Percentiles rank a stretch among this genome's conserved stretches.
These are phyloP conservation scores for Plemyria rubiginata DNA, from an alignment of 2,888 invertebrate genomes.

Conservation along the genomic window DNA sequence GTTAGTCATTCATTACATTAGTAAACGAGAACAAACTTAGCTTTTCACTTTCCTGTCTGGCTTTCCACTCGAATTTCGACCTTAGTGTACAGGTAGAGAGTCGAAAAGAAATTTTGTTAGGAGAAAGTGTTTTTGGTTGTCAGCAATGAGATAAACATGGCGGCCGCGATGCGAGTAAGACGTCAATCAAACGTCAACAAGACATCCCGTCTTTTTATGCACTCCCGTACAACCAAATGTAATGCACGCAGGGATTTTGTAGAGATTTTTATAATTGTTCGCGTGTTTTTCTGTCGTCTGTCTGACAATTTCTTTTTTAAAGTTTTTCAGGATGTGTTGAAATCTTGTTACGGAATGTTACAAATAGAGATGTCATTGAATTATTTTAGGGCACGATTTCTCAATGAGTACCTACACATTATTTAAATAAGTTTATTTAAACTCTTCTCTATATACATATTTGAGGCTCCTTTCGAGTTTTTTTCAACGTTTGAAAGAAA, in stretches of 20 bases:
- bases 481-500: too few relatives aligned
- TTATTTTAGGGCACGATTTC: too few relatives aligned
- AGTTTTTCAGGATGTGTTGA: constrained; percentile 50
- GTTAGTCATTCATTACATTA: constrained; percentile 84
- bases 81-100: constrained; percentile 36
- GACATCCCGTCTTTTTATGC: constrained; percentile 74
- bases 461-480: too few relatives aligned
- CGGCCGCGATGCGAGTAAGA: constrained; percentile 77
- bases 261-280: constrained; percentile 51
- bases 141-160: constrained; percentile 80
- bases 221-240: constrained; percentile 70
- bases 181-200: constrained; percentile 82
- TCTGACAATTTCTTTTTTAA: constrained; percentile 44
- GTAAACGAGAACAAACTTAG: constrained; percentile 63
- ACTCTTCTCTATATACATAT: too few relatives aligned
- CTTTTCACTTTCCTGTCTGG: constrained; percentile 13
- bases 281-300: constrained; percentile 51
- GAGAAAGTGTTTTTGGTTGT: constrained; percentile 45
- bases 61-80: constrained; percentile 40
- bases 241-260: constrained; percentile 66
- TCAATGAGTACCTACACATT: too few relatives aligned
- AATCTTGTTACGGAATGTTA: constrained; percentile 46
- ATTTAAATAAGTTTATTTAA: too few relatives aligned
- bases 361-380: neutral
- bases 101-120: constrained; percentile 24